Evolutionary conservation across 1,140 invertebrate genomes (phyloP).

Genomic region (Eumaeus atala): DNA sequence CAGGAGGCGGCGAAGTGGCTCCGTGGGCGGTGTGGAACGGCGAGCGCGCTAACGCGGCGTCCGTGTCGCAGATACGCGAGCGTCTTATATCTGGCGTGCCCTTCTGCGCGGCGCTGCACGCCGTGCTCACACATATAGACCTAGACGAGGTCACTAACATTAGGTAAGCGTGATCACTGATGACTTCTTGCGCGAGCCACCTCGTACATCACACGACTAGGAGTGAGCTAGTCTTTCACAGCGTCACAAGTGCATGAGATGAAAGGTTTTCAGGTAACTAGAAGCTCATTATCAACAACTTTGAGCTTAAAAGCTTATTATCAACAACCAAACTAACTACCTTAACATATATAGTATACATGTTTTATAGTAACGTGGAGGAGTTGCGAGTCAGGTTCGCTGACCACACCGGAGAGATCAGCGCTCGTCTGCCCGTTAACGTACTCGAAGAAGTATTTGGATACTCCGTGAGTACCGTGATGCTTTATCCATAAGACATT

Average conservation of each 20-base stretch:
- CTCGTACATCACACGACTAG: no score
- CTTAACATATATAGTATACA: no score
- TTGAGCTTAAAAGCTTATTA: no score
- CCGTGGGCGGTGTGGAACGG: slow-evolving; percentile 61
- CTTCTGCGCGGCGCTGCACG: slow-evolving; percentile 55
- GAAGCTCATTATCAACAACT: no score
- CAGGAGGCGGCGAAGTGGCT: slow-evolving; percentile 50
- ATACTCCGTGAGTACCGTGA: slow-evolving; percentile 44
- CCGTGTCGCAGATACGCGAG: slow-evolving; percentile 49
- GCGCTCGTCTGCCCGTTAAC: slow-evolving; percentile 43
- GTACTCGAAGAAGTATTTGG: slow-evolving; percentile 45
- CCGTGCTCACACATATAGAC: slow-evolving; percentile 48
- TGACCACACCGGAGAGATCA: slow-evolving; percentile 59
- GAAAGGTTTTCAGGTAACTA: no score
- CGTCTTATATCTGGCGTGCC: slow-evolving; percentile 35
- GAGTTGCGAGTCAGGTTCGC: slow-evolving; percentile 49
- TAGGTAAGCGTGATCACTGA: slow-evolving; percentile 22
- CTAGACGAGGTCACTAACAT: slow-evolving; percentile 36
- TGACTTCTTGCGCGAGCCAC: no score
- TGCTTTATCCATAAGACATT: no score
- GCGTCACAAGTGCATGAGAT: no score
- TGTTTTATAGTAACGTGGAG: slow-evolving; percentile 25
- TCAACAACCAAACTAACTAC: no score
- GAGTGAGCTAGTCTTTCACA: no score
- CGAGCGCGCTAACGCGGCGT: slow-evolving; percentile 40